These are phyloP conservation scores for Neosilurus hyrtlii DNA, from an alignment of 2,797 vertebrate species.

Conservation along the genomic window DNA sequence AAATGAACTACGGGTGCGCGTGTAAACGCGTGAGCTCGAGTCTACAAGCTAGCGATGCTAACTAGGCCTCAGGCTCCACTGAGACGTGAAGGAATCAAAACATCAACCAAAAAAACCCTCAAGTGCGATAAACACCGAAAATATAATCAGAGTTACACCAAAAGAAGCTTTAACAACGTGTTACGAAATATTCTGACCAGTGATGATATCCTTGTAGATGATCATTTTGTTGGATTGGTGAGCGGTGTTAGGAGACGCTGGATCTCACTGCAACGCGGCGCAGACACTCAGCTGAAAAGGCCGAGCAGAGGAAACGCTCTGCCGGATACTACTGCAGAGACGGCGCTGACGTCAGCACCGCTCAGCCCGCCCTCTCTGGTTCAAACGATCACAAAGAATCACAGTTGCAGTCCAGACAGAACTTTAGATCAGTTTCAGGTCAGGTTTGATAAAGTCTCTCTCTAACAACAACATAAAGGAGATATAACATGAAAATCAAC, in stretches of 20 bases:
- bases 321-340: conserved; percentile 43
- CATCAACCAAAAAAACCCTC: background rate
- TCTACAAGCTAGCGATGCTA: background rate
- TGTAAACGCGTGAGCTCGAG: background rate
- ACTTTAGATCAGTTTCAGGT: no score
- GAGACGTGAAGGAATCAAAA: no score
- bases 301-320: background rate
- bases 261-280: conserved; percentile 27
- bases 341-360: conserved; percentile 26
- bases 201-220: conserved; percentile 61
- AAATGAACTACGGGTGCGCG: no score
- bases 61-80: background rate
- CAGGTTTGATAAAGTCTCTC: no score
- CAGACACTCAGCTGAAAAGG: conserved; percentile 56
- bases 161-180: fast-evolving
- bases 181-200: conserved; percentile 31
- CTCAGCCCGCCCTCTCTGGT: no score
- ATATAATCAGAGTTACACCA: background rate
- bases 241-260: conserved; percentile 1
- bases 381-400: no score
- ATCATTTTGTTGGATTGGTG: conserved; percentile 56
- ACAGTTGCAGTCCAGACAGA: no score
- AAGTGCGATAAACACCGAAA: background rate
- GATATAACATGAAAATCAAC: no score
- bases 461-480: no score